Evolutionary conservation across 2,888 invertebrate species (phyloP), one percentile per base, ranked within the genome.

Genomic region (Cryptocheilus praepositus): DNA sequence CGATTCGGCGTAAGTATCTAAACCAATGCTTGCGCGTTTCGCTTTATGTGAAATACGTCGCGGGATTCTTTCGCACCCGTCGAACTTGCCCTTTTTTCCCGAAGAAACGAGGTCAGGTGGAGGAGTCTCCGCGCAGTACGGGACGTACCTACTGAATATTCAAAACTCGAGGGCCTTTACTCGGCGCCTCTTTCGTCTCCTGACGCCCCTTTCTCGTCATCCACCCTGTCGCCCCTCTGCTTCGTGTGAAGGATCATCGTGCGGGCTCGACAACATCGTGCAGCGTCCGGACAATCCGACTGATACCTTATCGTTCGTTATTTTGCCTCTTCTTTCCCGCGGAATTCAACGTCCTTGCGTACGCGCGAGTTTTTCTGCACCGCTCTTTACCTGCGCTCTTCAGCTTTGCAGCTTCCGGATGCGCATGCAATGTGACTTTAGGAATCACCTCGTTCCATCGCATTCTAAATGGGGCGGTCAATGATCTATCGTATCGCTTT

Each of bases 131-230:
- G 77, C 72, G 81, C 75, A 76, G 79, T 80, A 36, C 74, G 77
- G 81, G 80, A 81, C 74, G 74, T 79, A 77, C 61, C 76, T 74
- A 66, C 80, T 86, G 86, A 86, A 86, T 86, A 86, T 86, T 86
- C 84, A 86, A 83, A 81, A 58, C 71, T 83, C 76, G 74, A 83
- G 81, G 67, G 83, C 79, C 81, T 83, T 82, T 81, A 76, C 76
- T 73, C 80, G 61, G 59, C 66, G 70, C 57, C 60, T 70, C 67
- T 58, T 64, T 63, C 62, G 60, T 68, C 63, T 59, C 60, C 43
- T 36, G 19, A 43, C 16, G 19, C 44, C 57, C 57, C 70, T 56
- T 71, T 67, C 63, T 61, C 36, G 67, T 65, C 53, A 53, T 60
- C 52, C 54, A 57, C 58, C 65, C 49, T 22, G 54, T 22, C 57